Evolutionary conservation across 2,797 vertebrate genomes (phyloP), one percentile per base, ranked within the genome.

Genomic region (Enoplosus armatus): DNA sequence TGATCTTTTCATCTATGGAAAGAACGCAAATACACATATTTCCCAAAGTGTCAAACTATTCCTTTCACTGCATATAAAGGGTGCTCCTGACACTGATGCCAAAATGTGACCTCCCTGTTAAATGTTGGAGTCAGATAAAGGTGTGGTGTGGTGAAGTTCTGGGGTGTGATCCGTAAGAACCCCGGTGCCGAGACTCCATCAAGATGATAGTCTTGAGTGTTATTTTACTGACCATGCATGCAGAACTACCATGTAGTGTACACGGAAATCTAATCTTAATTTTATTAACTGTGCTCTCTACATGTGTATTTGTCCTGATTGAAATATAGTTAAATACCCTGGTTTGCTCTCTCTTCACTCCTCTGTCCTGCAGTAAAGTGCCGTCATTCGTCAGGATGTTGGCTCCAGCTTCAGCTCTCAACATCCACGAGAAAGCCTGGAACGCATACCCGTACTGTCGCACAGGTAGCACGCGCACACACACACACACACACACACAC

Each of bases 381-480:
- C 98, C 98, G 33, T 93, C 94, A 0, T 99, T 98, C 86, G 97
- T 99, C 86, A 95, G 97, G 93, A 97, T 99, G 96, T 92, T 99
- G 95, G 98, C 97, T 83, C 98, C 98, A 14, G 91, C 97, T 84
- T 97, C 97, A 85, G 97, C 98, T 86, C 96, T 99, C 84, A 99
- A 98, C 90, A 97, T 99, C 82, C 98, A 99, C 1, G 98, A 99
- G 94, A 98, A 99, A 92, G 98, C 98, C 15, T 99, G 98, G 98
- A 99, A 99, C 43, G 98, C 98, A 29, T 99, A 98, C 82, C 98
- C 98, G n/a, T 99, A 98, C 92, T 99, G 98, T 94, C 96, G 97
- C 93, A 99, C 98, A 22, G 96, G 98, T 99, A 94, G 7, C 31
- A 1, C 41, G 24, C 48, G n/a, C 43, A 20, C 58, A 35, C 65